Base-by-base conservation (phyloP, 2,797 vertebrate species). In the Balearica regulorum region DNA sequence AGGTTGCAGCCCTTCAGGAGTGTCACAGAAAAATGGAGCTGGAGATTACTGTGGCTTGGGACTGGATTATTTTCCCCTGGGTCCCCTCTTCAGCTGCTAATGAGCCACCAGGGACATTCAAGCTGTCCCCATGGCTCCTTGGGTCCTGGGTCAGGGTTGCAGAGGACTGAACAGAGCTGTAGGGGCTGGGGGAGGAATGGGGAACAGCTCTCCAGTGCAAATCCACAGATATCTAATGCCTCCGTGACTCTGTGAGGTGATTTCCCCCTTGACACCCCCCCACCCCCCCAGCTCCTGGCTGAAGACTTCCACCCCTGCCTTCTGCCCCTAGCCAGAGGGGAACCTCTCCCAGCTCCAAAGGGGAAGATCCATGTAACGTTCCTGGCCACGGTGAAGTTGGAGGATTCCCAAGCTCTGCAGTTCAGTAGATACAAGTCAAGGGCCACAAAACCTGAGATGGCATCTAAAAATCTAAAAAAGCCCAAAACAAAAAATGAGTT, bases 311-410 rank as follows among this genome's bases (percentile, higher is more conserved):
- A 58, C 6, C 25, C 20, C 44, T 84, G 33, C 22, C n/a, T 10
- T 58, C 69, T 26, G 35, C 39, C 54, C 19, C 22, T n/a, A 76
- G 16, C 5, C 49, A 69, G 24, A 48, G 57, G 5, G 4, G 13
- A 24, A 1, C 12, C 4, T 64, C 6, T 7, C 4, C 3, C 13
- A 13, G 3, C 19, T 78, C 26, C 43, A 51, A 46, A 85, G 3
- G 3, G 5, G 3, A 5, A 68, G 3, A 61, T 3, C 12, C 2
- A 1, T 7, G 3, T 57, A 64, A 68, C 51, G 3, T 57, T 83
- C 21, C 77, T 58, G 37, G 15, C 48, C 3, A 1, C 6, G 4
- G 22, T 16, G 17, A 84, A 89, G 43, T 41, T 25, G 39, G 48
- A 77, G n/a, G 19, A 33, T 85, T 35, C 37, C 21, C 51, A 87